These are phyloP conservation scores for Bothrops jararaca DNA, from an alignment of 2,113 vertebrate species.

Conservation along the genomic window DNA sequence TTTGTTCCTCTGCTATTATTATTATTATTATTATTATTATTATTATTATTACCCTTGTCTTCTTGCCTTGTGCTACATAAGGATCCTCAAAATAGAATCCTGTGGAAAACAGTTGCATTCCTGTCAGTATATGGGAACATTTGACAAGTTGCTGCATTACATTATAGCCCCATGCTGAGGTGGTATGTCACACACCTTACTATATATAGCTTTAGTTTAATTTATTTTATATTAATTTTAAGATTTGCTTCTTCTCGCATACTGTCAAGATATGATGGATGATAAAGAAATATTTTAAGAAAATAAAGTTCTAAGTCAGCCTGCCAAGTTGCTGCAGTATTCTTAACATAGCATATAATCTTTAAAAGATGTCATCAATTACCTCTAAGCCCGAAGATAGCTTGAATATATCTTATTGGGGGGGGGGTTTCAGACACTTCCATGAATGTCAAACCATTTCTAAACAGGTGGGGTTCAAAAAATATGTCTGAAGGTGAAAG, in stretches of 20 bases:
- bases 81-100: neutral
- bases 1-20: no score
- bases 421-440: neutral
- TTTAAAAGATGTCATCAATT: neutral
- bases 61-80: neutral
- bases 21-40: no score
- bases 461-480: slow-evolving; percentile 32
- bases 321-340: neutral
- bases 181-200: neutral
- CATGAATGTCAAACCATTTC: slow-evolving; percentile 34
- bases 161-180: neutral
- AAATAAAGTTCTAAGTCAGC: neutral
- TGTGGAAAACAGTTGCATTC: neutral
- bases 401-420: neutral
- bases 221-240: neutral
- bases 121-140: neutral
- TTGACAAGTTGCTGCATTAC: neutral
- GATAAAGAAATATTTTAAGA: neutral
- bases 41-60: neutral
- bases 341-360: neutral
- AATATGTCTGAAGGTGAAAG: slow-evolving; percentile 46
- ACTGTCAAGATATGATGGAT: neutral
- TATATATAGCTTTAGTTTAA: neutral
- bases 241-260: neutral
- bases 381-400: neutral